These are phyloP conservation scores for Botia kubotai DNA, from an alignment of 2,797 vertebrate species.

Conservation along the genomic window DNA sequence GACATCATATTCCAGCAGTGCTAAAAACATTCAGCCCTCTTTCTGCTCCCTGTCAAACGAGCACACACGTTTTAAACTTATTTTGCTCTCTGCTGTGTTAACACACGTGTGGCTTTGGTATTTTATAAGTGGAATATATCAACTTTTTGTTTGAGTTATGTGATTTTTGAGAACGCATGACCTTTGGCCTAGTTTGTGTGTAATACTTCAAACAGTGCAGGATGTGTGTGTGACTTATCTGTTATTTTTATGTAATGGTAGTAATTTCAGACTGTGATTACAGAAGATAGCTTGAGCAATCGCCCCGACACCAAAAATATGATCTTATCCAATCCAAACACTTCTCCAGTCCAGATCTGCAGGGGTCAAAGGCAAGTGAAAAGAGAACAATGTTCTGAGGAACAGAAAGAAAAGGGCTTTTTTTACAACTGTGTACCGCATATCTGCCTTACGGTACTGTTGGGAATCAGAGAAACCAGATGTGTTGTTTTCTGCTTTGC, in stretches of 20 bases:
- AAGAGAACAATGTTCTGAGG: background rate
- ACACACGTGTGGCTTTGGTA: background rate
- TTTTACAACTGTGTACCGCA: background rate
- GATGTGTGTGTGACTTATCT: background rate
- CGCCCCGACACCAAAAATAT: background rate
- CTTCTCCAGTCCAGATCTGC: background rate
- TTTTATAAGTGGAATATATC: background rate
- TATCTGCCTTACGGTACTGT: conserved; percentile 15
- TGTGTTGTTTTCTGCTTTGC: conserved; percentile 36
- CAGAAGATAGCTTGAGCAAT: background rate
- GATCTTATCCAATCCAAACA: conserved; percentile 2
- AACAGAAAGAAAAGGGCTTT: background rate
- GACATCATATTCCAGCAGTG: too few relatives aligned
- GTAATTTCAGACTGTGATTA: background rate
- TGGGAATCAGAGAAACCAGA: conserved; percentile 43
- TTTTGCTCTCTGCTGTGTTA: background rate
- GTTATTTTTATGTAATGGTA: background rate
- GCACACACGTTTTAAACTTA: too few relatives aligned
- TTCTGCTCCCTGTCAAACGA: too few relatives aligned
- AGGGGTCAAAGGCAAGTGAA: background rate
- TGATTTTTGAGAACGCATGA: background rate
- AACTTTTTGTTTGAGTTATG: background rate
- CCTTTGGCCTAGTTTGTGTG: background rate
- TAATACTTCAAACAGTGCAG: background rate
- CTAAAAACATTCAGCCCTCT: too few relatives aligned